These are phyloP conservation scores for Lacanobia oleracea DNA, from an alignment of 2,888 invertebrate species.

Conservation along the genomic window DNA sequence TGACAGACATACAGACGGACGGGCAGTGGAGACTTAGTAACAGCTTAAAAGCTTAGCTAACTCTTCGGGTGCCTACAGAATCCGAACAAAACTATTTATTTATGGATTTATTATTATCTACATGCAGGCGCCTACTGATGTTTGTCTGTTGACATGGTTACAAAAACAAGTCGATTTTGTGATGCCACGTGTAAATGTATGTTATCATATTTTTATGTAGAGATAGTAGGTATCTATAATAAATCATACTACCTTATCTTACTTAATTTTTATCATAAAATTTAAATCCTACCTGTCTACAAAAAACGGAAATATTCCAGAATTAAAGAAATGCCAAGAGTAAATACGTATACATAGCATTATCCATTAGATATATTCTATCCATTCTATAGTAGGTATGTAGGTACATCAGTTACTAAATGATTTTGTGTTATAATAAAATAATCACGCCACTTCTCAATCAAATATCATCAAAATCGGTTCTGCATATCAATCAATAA, in stretches of 20 bases:
- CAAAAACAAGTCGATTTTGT: background rate
- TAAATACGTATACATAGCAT: no score
- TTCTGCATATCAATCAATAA: background rate
- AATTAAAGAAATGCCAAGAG: background rate
- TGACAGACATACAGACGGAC: no score
- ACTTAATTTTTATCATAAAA: background rate
- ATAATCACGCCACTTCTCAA: background rate
- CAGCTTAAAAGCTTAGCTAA: no score
- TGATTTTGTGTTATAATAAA: no score
- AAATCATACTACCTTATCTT: slow-evolving; percentile 1
- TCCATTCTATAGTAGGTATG: no score
- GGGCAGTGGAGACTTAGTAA: no score
- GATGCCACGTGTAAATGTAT: background rate
- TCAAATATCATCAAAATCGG: background rate
- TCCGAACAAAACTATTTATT: no score
- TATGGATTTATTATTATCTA: no score
- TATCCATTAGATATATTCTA: no score
- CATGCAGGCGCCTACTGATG: no score
- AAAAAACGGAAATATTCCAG: slow-evolving; percentile 5
- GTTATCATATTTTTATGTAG: background rate
- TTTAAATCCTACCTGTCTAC: background rate
- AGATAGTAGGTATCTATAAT: background rate
- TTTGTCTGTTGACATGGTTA: slow-evolving; percentile 9
- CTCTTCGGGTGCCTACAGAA: no score
- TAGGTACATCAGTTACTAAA: no score